A percentile compares a stretch with the other conserved stretches of the same genome.
These are phyloP conservation scores for Mythimna impura DNA, from an alignment of 2,888 invertebrate genomes.

Conservation along the genomic window DNA sequence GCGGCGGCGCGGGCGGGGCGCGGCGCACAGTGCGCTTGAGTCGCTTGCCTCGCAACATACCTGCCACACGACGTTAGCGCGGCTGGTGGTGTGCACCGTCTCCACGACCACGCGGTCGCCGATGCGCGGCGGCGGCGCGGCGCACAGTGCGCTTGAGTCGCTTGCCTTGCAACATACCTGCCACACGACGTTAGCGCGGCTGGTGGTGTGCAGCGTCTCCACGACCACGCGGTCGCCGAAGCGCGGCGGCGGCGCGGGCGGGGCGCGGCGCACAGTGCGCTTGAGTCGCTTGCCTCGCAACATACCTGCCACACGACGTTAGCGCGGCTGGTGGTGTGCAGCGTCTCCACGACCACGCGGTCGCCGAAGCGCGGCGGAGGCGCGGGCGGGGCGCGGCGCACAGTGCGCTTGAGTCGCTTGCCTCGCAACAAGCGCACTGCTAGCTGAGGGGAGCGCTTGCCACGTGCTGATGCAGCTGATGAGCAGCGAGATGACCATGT, in stretches of 20 bases:
- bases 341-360: slow-evolving; percentile 60
- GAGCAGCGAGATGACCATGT: slow-evolving; percentile 89
- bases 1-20: no score
- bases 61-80: slow-evolving; percentile 72
- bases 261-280: slow-evolving; percentile 4
- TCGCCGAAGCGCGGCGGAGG: slow-evolving; percentile 76
- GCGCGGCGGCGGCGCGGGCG: slow-evolving; percentile 72
- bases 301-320: slow-evolving; percentile 80
- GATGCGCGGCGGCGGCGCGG: slow-evolving; percentile 1
- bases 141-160: slow-evolving; percentile 1
- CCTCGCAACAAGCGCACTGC: slow-evolving; percentile 88
- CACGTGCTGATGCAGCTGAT: slow-evolving; percentile 84
- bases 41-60: slow-evolving; percentile 69
- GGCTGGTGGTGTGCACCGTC: slow-evolving; percentile 17
- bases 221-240: slow-evolving; percentile 85
- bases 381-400: no score
- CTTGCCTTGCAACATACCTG: slow-evolving; percentile 77
- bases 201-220: slow-evolving; percentile 10
- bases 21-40: background rate
- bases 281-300: slow-evolving; percentile 61
- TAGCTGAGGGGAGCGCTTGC: slow-evolving; percentile 88
- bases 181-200: slow-evolving; percentile 82
- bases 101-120: slow-evolving; percentile 9
- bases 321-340: slow-evolving; percentile 67
- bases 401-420: no score